phyloP scores from a whole-genome alignment of 2,797 vertebrate species.

The Zenarchopterus dispar region DNA sequence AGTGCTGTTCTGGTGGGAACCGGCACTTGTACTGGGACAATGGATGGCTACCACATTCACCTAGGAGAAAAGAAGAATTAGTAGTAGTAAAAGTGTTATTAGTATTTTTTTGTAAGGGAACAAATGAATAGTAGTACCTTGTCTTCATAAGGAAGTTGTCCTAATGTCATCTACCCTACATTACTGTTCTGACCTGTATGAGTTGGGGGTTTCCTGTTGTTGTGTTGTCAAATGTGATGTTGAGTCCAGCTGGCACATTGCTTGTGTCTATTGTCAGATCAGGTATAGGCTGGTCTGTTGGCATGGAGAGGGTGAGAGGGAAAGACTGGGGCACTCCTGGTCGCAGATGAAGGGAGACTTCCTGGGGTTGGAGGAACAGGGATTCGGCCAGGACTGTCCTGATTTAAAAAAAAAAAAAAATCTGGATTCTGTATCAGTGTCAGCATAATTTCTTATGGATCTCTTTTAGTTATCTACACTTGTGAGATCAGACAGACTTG shows the following conservation, averaged over 20 bases:
- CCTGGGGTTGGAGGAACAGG: conserved; percentile 52
- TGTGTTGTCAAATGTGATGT: conserved; percentile 46
- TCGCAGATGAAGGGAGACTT: conserved; percentile 47
- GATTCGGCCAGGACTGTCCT: conserved; percentile 20
- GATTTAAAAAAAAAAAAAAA: not conserved
- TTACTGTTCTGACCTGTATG: conserved; percentile 21
- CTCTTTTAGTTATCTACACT: not conserved
- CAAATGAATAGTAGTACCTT: not conserved
- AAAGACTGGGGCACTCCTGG: conserved; percentile 56
- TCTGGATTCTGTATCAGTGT: not conserved
- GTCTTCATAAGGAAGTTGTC: no score
- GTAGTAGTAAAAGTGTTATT: not conserved
- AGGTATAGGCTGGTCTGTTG: conserved; percentile 18
- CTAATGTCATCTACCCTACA: not conserved
- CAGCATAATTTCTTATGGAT: not conserved
- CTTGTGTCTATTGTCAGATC: conserved; percentile 41
- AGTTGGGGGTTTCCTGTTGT: conserved; percentile 21
- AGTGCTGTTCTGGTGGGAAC: conserved; percentile 43
- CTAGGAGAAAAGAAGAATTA: not conserved
- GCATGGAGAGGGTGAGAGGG: conserved; percentile 33
- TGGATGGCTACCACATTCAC: conserved; percentile 37
- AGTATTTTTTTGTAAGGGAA: not conserved
- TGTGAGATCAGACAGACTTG: not conserved
- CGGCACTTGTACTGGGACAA: conserved; percentile 28
- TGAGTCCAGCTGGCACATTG: conserved; percentile 42